Conservation (phyloP, 2,888 invertebrate species). For the Ernsta delagoae region DNA sequence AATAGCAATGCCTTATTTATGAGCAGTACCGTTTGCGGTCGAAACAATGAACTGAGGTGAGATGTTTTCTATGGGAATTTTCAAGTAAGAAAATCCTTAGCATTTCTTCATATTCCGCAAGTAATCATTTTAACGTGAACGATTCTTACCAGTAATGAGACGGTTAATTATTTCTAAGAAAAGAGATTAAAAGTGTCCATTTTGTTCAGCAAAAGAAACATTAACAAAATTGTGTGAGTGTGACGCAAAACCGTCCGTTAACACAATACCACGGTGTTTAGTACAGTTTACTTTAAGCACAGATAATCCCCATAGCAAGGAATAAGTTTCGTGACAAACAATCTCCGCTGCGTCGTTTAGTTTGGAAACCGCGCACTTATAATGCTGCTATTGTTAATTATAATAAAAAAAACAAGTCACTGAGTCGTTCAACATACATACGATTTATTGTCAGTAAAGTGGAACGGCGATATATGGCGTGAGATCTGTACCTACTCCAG, state of each 20-base stretch:
- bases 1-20: constrained; percentile 80
- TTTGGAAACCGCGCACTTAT: constrained; percentile 79
- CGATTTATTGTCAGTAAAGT: constrained; percentile 80
- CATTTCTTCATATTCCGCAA: background rate
- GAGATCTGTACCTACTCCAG: constrained; percentile 69
- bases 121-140: background rate
- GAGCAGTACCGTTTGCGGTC: constrained; percentile 56
- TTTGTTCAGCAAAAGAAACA: background rate
- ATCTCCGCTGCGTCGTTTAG: constrained; percentile 67
- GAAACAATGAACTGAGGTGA: constrained; percentile 51
- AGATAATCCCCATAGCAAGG: constrained; percentile 82
- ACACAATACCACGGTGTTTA: constrained; percentile 1
- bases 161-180: background rate
- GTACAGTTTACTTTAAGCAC: constrained; percentile 43
- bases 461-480: constrained; percentile 73
- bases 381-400: constrained; percentile 82
- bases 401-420: constrained; percentile 65
- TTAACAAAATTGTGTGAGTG: constrained; percentile 6
- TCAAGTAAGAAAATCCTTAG: constrained; percentile 33
- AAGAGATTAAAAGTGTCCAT: background rate
- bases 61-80: constrained; percentile 54
- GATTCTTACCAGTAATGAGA: background rate
- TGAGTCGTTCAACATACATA: constrained; percentile 80
- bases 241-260: constrained; percentile 28
- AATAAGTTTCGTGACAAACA: constrained; percentile 81